These are phyloP conservation scores for Brachyalestes nurse DNA, from an alignment of 2,797 vertebrate genomes.

Conservation along the genomic window DNA sequence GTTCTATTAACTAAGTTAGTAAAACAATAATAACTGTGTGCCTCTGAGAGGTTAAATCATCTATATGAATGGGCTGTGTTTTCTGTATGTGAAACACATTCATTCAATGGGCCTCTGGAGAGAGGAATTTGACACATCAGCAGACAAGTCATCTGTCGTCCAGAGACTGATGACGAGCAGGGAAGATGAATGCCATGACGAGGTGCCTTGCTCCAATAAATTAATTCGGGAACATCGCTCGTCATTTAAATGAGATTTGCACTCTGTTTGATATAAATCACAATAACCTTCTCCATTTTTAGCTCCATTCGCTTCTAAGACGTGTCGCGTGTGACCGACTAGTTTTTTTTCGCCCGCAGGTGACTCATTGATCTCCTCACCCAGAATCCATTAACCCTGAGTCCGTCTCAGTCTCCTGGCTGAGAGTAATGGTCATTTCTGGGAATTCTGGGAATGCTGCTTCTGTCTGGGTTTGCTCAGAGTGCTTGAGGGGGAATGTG, in stretches of 20 bases:
- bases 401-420: conserved; percentile 18
- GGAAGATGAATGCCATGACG: conserved; percentile 33
- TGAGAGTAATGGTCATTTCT: conserved; percentile 13
- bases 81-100: neutral
- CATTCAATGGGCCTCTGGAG: conserved; percentile 12
- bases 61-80: neutral
- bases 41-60: neutral
- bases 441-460: conserved; percentile 19
- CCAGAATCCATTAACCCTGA: conserved; percentile 71
- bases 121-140: conserved; percentile 33
- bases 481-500: conserved; percentile 3
- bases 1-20: too few relatives aligned
- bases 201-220: conserved; percentile 13
- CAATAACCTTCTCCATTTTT: conserved; percentile 31
- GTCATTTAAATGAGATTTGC: conserved; percentile 41
- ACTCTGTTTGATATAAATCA: conserved; percentile 22
- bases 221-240: conserved; percentile 20
- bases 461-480: neutral
- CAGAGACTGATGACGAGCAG: conserved; percentile 27
- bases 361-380: conserved; percentile 63
- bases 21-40: neutral
- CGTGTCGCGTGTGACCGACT: neutral
- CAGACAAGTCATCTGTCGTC: conserved; percentile 28
- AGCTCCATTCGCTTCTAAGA: conserved; percentile 5
- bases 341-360: conserved; percentile 19